These are phyloP conservation scores for Drosophila tani DNA, from an alignment of 1,140 invertebrate species.

Conservation along the genomic window DNA sequence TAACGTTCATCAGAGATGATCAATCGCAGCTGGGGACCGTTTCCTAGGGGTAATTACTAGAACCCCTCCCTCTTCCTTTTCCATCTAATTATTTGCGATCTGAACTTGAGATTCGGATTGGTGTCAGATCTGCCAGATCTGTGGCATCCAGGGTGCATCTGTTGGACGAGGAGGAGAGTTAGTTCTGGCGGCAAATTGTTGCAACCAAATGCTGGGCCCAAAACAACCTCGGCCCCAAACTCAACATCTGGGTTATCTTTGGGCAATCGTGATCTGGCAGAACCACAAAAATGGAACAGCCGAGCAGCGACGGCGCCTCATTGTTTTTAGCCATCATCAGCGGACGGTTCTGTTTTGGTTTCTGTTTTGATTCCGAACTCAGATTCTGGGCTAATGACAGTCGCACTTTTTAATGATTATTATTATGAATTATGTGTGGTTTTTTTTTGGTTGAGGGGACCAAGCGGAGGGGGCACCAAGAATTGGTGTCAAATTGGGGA, in stretches of 20 bases:
- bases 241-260: slow-evolving; percentile 62
- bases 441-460: slow-evolving; percentile 27
- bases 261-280: slow-evolving; percentile 67
- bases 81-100: slow-evolving; percentile 67
- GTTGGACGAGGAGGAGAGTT: slow-evolving; percentile 22
- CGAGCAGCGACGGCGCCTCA: slow-evolving; percentile 18
- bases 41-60: slow-evolving; percentile 39
- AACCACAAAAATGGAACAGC: slow-evolving; percentile 54
- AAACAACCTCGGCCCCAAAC: slow-evolving; percentile 26
- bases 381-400: slow-evolving; percentile 76
- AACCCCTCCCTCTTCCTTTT: neutral
- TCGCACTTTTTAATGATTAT: slow-evolving; percentile 75
- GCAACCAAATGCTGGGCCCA: slow-evolving; percentile 36
- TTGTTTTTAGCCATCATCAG: slow-evolving; percentile 51
- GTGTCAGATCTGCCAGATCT: slow-evolving; percentile 52
- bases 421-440: slow-evolving; percentile 70
- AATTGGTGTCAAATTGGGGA: slow-evolving; percentile 70
- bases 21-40: slow-evolving; percentile 42
- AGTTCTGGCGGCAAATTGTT: slow-evolving; percentile 46
- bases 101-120: slow-evolving; percentile 54
- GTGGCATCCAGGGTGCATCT: slow-evolving; percentile 19
- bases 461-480: slow-evolving; percentile 11
- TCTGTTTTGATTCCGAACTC: slow-evolving; percentile 29
- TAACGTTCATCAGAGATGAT: slow-evolving; percentile 42
- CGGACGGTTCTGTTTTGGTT: slow-evolving; percentile 30